phyloP scores from a whole-genome alignment of 2,888 invertebrate genomes.

The Agonopterix alstromeriana region DNA sequence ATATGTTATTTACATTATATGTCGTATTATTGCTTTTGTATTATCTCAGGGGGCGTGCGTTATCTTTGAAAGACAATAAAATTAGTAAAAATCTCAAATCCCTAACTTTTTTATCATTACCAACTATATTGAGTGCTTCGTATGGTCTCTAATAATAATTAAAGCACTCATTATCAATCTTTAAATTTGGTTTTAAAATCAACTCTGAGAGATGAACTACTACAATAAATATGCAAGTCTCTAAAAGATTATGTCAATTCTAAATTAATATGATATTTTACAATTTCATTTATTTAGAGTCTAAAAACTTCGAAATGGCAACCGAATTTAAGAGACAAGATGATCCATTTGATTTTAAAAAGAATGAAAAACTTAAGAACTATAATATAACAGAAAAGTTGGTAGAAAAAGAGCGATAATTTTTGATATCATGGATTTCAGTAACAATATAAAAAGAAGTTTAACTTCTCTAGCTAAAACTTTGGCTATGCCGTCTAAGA shows the following conservation, averaged over 20 bases:
- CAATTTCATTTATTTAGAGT: conserved; percentile 28
- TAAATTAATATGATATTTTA: conserved; percentile 57
- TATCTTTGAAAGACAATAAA: conserved; percentile 50
- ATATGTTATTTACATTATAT: conserved; percentile 73
- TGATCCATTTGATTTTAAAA: too few species aligned
- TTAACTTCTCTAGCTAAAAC: conserved; percentile 63
- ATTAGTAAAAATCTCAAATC: conserved; percentile 69
- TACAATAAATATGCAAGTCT: conserved; percentile 60
- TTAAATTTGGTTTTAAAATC: conserved; percentile 62
- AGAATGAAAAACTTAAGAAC: conserved; percentile 6
- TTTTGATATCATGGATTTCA: neutral
- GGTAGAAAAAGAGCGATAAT: neutral
- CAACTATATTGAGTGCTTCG: conserved; percentile 62
- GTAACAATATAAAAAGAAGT: conserved; percentile 37
- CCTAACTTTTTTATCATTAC: conserved; percentile 60
- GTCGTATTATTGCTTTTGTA: conserved; percentile 76
- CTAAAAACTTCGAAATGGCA: conserved; percentile 42
- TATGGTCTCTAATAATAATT: conserved; percentile 61
- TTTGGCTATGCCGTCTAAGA: conserved; percentile 72
- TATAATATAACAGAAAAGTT: neutral
- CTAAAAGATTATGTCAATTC: conserved; percentile 62
- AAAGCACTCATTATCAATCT: conserved; percentile 68
- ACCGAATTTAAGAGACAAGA: conserved; percentile 24
- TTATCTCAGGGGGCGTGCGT: conserved; percentile 73
- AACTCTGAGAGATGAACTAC: conserved; percentile 48